Percentiles rank a stretch among this genome's conserved stretches.
Conservation (phyloP, 2,888 invertebrate genomes). For the Drosophila mettleri region DNA sequence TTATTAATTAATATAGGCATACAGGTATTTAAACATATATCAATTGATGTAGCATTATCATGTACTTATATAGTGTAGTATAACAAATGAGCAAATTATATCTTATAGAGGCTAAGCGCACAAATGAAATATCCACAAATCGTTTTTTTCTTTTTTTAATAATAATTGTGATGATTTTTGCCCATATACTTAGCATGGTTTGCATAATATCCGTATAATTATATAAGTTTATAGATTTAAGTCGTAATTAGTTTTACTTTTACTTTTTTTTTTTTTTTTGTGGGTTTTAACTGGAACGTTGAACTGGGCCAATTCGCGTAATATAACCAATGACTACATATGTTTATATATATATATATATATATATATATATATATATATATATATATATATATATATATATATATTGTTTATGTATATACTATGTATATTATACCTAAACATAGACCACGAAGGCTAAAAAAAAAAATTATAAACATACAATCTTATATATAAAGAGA, state of each 20-base stretch:
- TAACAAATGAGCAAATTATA: constrained; percentile 50
- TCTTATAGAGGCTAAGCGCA: constrained; percentile 53
- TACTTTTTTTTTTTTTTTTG: constrained; percentile 24
- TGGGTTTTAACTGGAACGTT: constrained; percentile 61
- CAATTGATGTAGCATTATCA: constrained; percentile 9
- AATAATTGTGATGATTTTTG: constrained; percentile 38
- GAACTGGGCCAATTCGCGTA: constrained; percentile 60
- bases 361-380: constrained; percentile 26
- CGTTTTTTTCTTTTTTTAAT: constrained; percentile 31
- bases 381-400: constrained; percentile 36
- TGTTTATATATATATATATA: constrained; percentile 7
- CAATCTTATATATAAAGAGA: constrained; percentile 45
- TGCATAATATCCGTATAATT: constrained; percentile 19
- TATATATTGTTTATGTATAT: constrained; percentile 29
- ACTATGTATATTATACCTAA: constrained; percentile 46
- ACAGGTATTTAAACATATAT: constrained; percentile 41
- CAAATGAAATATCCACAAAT: constrained; percentile 44
- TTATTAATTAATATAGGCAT: constrained; percentile 55
- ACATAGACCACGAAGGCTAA: constrained; percentile 13
- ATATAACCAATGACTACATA: constrained; percentile 40
- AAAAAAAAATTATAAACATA: constrained; percentile 20
- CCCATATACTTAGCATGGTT: not conserved
- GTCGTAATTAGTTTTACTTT: constrained; percentile 21
- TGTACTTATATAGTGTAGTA: constrained; percentile 18
- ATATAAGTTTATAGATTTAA: constrained; percentile 24